Evolutionary conservation across 2,888 invertebrate genomes (phyloP), one percentile per base, ranked within the genome.

Genomic region (Athalia rosae): DNA sequence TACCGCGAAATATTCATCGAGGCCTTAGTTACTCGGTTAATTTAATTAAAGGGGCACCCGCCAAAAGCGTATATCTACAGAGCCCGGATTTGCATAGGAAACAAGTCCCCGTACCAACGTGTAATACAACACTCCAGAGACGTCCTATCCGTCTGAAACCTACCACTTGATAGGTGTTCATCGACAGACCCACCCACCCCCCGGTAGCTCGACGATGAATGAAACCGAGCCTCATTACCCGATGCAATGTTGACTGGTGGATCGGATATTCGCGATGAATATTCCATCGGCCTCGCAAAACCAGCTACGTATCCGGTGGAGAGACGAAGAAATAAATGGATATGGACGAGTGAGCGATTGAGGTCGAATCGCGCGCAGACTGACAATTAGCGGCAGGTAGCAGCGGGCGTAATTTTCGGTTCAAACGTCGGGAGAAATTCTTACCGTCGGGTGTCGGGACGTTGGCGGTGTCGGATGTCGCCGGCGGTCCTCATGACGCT

Each of bases 61-160:
- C 62, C 28, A 9, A 50, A 47, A 48, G 59, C 61, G 28, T 50
- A 59, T 13, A 61, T 41, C 71, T n/a, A 48, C 48, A 48, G 74
- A 53, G 28, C 50, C 74, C 58, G 61, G 48, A 74, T 74, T 74
- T 74, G 74, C 74, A 74, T 74, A 74, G 74, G 74, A 61, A 74
- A 74, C 59, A 61, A 61, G 74, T 48, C 53, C 28, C 6, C 8
- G 28, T 28, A 28, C 28, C 28, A 28, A 28, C 59, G 71, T 58
- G 71, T 58, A 45, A 58, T 58, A 71, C 71, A 71, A 71, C 71
- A 9, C 53, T 53, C 53, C 53, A 0, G 4, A 1, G 53, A 4
- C 53, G 28, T 28, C 28, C 28, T 53, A 11, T 53, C n/a, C 53
- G n/a, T 28, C 28, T 28, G 28, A 28, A 28, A 28, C 2, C 28